phyloP scores from a whole-genome alignment of 2,888 invertebrate genomes.

The Alentia gelatinosa region DNA sequence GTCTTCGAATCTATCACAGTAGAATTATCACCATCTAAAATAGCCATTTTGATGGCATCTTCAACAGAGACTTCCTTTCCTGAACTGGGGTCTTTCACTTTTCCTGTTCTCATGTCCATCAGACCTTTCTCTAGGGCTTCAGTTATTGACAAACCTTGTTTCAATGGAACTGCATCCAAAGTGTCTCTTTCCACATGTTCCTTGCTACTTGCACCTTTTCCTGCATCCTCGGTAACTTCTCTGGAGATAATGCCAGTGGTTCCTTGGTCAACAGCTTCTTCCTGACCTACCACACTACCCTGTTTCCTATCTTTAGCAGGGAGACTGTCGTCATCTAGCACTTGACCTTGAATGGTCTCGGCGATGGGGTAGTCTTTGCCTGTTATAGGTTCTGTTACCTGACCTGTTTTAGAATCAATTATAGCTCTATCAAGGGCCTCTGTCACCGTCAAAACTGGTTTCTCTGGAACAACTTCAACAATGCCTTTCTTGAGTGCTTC shows the following conservation, averaged over 20 bases:
- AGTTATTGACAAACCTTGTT: neutral
- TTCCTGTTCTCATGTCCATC: neutral
- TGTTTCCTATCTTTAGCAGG: conserved; percentile 68
- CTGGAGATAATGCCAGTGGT: no score
- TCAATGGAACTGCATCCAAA: conserved; percentile 85
- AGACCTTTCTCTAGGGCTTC: conserved; percentile 38
- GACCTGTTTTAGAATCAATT: conserved; percentile 84
- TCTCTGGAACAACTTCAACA: neutral
- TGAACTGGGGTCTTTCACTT: conserved; percentile 25
- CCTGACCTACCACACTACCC: neutral
- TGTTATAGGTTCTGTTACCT: no score
- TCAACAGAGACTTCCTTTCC: neutral
- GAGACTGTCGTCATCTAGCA: conserved; percentile 88
- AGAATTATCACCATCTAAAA: neutral
- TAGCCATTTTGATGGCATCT: neutral
- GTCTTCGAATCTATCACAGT: conserved; percentile 84
- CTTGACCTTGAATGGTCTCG: conserved; percentile 90
- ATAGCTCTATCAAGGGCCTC: conserved; percentile 84
- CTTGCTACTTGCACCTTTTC: no score
- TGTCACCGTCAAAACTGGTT: no score
- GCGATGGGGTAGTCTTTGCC: conserved; percentile 83
- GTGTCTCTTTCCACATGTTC: conserved; percentile 95
- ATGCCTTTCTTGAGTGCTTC: conserved; percentile 32
- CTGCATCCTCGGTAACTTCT: no score
- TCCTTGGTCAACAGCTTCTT: conserved; percentile 91